These are phyloP conservation scores for Saguinus midas DNA, from an alignment of 2,113 vertebrate species.

Conservation along the genomic window DNA sequence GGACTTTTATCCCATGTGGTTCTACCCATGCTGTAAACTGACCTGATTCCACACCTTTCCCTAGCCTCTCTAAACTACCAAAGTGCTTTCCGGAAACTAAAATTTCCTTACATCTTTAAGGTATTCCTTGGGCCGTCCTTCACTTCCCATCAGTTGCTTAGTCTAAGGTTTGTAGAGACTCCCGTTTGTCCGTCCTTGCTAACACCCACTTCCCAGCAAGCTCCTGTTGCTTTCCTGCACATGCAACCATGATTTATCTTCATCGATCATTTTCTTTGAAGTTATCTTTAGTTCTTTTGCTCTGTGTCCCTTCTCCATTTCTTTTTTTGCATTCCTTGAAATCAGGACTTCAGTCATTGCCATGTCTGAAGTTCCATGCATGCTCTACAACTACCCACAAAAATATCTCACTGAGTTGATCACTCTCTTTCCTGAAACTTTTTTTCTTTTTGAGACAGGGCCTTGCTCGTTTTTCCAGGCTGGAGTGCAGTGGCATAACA, in stretches of 20 bases:
- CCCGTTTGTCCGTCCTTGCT: accelerated
- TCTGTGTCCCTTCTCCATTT: not conserved
- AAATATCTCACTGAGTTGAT: not conserved
- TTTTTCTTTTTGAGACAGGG: too few relatives aligned
- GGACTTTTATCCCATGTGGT: not conserved
- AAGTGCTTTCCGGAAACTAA: not conserved
- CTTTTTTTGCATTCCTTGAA: not conserved
- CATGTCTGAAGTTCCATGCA: not conserved
- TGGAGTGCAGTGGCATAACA: too few relatives aligned
- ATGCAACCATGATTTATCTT: accelerated
- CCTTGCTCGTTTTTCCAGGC: too few relatives aligned
- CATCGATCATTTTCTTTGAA: accelerated
- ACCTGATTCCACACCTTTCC: not conserved
- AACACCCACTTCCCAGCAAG: too few relatives aligned
- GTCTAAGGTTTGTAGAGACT: not conserved
- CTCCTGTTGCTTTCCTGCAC: not conserved
- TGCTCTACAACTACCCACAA: not conserved
- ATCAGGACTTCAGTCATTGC: not conserved
- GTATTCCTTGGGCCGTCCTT: not conserved
- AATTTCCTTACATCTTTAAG: not conserved
- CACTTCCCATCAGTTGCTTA: not conserved
- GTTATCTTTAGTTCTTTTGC: too few relatives aligned
- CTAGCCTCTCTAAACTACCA: too few relatives aligned
- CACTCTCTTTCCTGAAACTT: not conserved
- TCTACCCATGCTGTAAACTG: not conserved